Evolutionary conservation across 2,113 vertebrate genomes (phyloP).

Genomic region (Alethe diademata): DNA sequence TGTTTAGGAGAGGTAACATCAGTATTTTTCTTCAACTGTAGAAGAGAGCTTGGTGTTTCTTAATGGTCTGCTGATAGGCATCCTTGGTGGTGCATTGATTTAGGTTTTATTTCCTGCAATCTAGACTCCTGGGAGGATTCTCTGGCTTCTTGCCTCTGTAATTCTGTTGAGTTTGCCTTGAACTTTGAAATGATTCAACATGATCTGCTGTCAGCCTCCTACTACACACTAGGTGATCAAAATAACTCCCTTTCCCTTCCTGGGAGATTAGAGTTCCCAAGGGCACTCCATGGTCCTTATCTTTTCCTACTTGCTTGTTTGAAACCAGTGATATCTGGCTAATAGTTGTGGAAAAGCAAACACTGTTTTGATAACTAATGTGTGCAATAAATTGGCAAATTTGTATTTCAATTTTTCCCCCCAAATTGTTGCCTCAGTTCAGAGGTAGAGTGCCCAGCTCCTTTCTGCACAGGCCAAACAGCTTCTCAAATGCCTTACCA

Average conservation of each 20-base stretch:
- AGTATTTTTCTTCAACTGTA: background rate
- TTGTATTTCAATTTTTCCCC: background rate
- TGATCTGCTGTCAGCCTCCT: slow-evolving; percentile 12
- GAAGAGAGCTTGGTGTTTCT: background rate
- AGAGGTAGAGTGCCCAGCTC: background rate
- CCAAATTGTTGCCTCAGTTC: background rate
- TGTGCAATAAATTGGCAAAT: background rate
- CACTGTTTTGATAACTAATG: slow-evolving; percentile 5
- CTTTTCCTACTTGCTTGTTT: slow-evolving; percentile 2
- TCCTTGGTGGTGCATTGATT: background rate
- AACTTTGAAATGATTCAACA: slow-evolving; percentile 50
- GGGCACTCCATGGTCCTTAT: background rate
- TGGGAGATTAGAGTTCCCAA: background rate
- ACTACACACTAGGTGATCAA: background rate
- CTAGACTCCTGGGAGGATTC: background rate
- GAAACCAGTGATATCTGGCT: background rate
- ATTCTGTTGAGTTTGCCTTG: background rate
- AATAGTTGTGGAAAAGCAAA: slow-evolving; percentile 7
- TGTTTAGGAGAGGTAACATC: background rate
- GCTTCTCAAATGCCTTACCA: slow-evolving; percentile 33
- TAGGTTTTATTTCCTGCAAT: background rate
- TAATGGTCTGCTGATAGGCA: background rate
- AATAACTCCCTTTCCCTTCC: background rate
- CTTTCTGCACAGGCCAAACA: background rate
- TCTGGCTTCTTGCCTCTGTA: background rate